Evolutionary conservation across 2,113 vertebrate genomes (phyloP).

Genomic region (Apteryx mantelli): DNA sequence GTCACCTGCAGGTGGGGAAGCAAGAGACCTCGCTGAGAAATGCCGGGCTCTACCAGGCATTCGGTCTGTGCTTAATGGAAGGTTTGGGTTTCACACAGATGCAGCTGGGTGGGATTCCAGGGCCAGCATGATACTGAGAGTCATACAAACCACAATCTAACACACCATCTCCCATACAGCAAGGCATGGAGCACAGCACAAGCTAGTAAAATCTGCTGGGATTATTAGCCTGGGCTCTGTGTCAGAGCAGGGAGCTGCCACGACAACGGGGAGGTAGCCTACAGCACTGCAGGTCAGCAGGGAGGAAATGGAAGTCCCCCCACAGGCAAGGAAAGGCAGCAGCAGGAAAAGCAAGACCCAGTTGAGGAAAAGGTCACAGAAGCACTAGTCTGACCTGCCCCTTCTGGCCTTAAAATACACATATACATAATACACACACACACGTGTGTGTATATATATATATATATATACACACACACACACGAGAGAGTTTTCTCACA

Average conservation of each 20-base stretch:
- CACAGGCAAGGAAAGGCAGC: slow-evolving; percentile 13
- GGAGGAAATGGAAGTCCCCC: slow-evolving; percentile 51
- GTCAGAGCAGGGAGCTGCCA: slow-evolving; percentile 50
- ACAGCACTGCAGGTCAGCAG: slow-evolving; percentile 23
- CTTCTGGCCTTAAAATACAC: background rate
- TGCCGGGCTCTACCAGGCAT: background rate
- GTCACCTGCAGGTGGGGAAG: background rate
- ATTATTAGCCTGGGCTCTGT: slow-evolving; percentile 45
- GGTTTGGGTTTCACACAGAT: background rate
- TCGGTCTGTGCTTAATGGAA: background rate
- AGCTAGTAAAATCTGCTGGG: slow-evolving; percentile 27
- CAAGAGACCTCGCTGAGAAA: background rate
- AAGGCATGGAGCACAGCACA: background rate
- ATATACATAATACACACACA: background rate
- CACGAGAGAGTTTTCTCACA: background rate
- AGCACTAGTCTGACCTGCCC: background rate
- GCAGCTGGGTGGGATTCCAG: background rate
- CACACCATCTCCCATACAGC: background rate
- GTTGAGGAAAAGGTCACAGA: slow-evolving; percentile 29
- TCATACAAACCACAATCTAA: slow-evolving; percentile 1
- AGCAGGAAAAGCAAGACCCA: slow-evolving; percentile 3
- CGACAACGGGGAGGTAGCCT: slow-evolving; percentile 26
- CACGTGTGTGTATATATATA: too few relatives aligned
- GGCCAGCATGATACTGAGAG: background rate
- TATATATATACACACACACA: too few relatives aligned